phyloP scores from a whole-genome alignment of 2,797 vertebrate genomes.

The Melanogrammus aeglefinus region DNA sequence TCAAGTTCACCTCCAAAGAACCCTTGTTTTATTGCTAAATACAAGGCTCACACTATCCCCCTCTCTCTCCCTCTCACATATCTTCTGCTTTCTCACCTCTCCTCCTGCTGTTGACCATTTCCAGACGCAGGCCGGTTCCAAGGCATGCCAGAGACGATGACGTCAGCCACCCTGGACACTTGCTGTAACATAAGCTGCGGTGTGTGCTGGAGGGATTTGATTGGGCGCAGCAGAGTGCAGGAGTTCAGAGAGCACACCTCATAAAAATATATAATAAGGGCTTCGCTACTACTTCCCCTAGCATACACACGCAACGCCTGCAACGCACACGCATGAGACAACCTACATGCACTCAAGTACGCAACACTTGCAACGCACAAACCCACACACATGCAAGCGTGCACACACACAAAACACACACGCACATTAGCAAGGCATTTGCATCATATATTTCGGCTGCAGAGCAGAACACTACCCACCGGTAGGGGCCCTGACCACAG shows the following conservation, averaged over 20 bases:
- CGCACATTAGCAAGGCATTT: slow-evolving; percentile 18
- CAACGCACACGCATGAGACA: background rate
- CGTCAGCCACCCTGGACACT: slow-evolving; percentile 39
- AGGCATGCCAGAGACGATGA: slow-evolving; percentile 44
- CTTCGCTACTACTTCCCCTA: background rate
- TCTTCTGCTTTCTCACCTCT: slow-evolving; percentile 15
- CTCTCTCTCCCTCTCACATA: background rate
- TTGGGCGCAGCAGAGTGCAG: slow-evolving; percentile 40
- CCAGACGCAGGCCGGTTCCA: slow-evolving; percentile 34
- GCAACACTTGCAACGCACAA: slow-evolving; percentile 13
- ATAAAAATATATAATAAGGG: slow-evolving; percentile 31
- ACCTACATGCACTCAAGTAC: background rate
- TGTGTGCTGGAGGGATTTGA: slow-evolving; percentile 43
- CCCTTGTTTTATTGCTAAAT: slow-evolving; percentile 29
- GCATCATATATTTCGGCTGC: too few species aligned
- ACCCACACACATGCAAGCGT: slow-evolving; percentile 19
- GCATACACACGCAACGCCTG: background rate
- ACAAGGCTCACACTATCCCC: slow-evolving; percentile 41
- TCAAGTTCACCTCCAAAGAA: background rate
- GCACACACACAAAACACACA: slow-evolving; percentile 7
- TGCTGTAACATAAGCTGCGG: slow-evolving; percentile 24
- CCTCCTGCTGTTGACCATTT: slow-evolving; percentile 38
- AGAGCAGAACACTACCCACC: too few species aligned
- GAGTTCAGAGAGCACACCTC: slow-evolving; percentile 44
- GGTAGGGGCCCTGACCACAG: background rate